A percentile compares a stretch with the other conserved stretches of the same genome.
These are phyloP conservation scores for Tragelaphus scriptus DNA, from an alignment of 2,113 vertebrate genomes.

Conservation along the genomic window DNA sequence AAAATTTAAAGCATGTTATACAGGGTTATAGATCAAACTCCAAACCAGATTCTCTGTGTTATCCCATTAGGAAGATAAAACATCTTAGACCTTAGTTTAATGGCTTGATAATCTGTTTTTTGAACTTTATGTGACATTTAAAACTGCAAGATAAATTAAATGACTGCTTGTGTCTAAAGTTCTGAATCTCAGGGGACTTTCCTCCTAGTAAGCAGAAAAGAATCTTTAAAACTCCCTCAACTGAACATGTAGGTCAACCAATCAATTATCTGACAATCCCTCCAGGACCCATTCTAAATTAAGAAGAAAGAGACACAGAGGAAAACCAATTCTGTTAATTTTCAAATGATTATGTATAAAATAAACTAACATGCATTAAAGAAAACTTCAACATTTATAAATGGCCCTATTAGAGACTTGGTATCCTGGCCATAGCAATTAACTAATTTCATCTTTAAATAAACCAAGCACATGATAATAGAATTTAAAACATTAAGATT, in stretches of 20 bases:
- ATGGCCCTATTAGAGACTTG: slow-evolving; percentile 41
- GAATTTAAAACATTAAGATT: slow-evolving; percentile 5
- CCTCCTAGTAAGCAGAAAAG: slow-evolving; percentile 84
- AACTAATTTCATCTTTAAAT: slow-evolving; percentile 44
- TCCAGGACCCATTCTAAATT: slow-evolving; percentile 88
- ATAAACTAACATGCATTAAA: slow-evolving; percentile 72
- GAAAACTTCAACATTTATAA: slow-evolving; percentile 68
- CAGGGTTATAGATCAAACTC: slow-evolving; percentile 86
- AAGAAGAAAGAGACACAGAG: slow-evolving; percentile 72
- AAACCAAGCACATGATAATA: neutral
- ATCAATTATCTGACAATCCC: slow-evolving; percentile 94
- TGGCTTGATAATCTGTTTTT: slow-evolving; percentile 92
- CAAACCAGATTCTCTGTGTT: slow-evolving; percentile 91
- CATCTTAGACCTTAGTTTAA: slow-evolving; percentile 89
- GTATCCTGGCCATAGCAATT: neutral
- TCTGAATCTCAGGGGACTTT: slow-evolving; percentile 86
- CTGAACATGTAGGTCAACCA: slow-evolving; percentile 89
- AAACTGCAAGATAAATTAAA: slow-evolving; percentile 94
- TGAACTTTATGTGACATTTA: slow-evolving; percentile 97
- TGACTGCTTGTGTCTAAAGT: slow-evolving; percentile 89
- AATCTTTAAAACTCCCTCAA: slow-evolving; percentile 89
- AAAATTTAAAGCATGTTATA: slow-evolving; percentile 83
- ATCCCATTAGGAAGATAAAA: slow-evolving; percentile 97
- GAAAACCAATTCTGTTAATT: slow-evolving; percentile 75
- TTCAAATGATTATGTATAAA: slow-evolving; percentile 76